Percentiles rank a stretch among this genome's conserved stretches.
Evolutionary conservation across 2,797 vertebrate species (phyloP).

Genomic region (Crocodylus rhombifer): DNA sequence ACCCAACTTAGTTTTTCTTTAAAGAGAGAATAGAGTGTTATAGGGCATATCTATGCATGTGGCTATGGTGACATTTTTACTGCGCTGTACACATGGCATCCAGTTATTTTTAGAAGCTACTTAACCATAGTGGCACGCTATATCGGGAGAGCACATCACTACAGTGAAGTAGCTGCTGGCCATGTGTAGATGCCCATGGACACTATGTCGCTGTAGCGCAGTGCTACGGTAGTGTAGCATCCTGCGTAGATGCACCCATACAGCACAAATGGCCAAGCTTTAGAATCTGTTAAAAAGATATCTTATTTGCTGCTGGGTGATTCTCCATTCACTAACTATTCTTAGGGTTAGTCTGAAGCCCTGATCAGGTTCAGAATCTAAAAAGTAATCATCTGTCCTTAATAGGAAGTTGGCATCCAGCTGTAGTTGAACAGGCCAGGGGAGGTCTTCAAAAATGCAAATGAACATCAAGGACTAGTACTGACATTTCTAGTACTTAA

Average conservation of each 20-base stretch:
- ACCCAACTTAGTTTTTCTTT: not conserved
- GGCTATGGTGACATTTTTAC: too few species aligned
- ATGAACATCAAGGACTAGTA: not conserved
- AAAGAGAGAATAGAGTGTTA: not conserved
- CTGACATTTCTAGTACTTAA: not conserved
- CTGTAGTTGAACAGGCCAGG: not conserved
- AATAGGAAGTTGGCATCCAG: not conserved
- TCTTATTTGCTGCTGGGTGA: slow-evolving; percentile 39
- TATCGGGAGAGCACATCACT: too few species aligned
- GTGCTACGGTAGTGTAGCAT: too few species aligned
- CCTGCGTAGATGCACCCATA: not conserved
- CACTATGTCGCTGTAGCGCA: too few species aligned
- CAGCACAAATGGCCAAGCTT: slow-evolving; percentile 48
- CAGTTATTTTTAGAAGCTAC: too few species aligned
- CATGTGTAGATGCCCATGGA: too few species aligned
- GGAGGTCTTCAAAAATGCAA: not conserved
- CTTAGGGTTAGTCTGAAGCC: slow-evolving; percentile 49
- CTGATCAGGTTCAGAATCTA: not conserved
- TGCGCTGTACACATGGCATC: too few species aligned
- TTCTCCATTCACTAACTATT: slow-evolving; percentile 61
- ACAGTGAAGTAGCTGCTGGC: too few species aligned
- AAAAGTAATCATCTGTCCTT: not conserved
- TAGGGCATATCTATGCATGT: not conserved
- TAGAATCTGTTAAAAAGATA: not conserved
- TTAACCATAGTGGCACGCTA: too few species aligned